phyloP scores from a whole-genome alignment of 2,797 vertebrate species.

The Chloroceryle amazona region DNA sequence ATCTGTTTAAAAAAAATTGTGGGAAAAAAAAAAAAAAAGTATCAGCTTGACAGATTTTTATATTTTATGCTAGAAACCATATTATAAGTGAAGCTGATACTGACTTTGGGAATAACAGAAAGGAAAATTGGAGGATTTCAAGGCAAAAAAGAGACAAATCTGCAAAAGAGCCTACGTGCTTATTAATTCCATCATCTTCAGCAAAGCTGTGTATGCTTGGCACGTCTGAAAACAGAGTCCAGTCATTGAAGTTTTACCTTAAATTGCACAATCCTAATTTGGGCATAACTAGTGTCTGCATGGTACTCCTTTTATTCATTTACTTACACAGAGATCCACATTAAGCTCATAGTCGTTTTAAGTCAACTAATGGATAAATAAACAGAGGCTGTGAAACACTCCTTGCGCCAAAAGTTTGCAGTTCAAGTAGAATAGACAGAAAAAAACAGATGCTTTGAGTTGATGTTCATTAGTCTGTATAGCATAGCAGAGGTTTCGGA shows the following conservation, averaged over 20 bases:
- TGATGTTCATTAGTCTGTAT: background rate
- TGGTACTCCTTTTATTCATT: background rate
- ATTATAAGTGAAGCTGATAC: background rate
- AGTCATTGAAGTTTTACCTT: background rate
- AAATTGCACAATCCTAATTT: background rate
- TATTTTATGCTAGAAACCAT: background rate
- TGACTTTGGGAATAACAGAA: background rate
- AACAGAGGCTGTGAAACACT: background rate
- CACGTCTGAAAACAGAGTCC: background rate
- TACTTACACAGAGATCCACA: background rate
- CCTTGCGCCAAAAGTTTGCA: background rate
- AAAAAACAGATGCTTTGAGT: background rate
- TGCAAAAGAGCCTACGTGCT: background rate
- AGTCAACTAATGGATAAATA: background rate
- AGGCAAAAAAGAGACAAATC: background rate
- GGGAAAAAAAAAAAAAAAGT: rapidly evolving
- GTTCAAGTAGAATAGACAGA: background rate
- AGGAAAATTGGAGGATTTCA: background rate
- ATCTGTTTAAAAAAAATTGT: background rate
- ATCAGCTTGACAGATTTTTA: background rate
- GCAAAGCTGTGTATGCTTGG: background rate
- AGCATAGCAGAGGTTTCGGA: background rate
- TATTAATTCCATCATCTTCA: background rate
- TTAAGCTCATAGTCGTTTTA: background rate
- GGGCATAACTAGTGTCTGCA: background rate